phyloP scores from a whole-genome alignment of 2,888 invertebrate species.

The Ormia ochracea region DNA sequence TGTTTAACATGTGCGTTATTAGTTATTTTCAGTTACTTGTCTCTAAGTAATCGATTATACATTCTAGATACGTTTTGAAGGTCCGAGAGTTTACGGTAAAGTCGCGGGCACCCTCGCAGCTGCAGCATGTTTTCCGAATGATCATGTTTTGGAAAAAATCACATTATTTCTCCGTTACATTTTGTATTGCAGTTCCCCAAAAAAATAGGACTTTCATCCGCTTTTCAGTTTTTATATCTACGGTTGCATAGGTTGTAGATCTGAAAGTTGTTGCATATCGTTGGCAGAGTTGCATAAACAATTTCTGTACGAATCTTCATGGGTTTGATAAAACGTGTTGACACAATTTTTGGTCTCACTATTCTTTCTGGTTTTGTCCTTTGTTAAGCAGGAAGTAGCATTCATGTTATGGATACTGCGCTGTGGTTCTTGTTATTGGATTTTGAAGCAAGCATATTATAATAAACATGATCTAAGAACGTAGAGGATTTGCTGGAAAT shows the following conservation, averaged over 20 bases:
- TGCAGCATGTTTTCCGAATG: too few species aligned
- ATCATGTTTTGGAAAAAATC: background rate
- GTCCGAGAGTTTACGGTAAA: too few species aligned
- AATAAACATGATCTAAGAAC: background rate
- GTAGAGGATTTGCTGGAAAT: too few species aligned
- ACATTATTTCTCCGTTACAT: background rate
- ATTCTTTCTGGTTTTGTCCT: constrained; percentile 20
- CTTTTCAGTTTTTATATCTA: background rate
- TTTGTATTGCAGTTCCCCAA: background rate
- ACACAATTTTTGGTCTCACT: constrained; percentile 61
- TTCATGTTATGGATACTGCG: constrained; percentile 48
- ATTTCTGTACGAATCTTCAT: constrained; percentile 19
- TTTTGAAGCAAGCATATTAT: constrained; percentile 21
- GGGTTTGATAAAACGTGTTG: constrained; percentile 58
- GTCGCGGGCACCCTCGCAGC: too few species aligned
- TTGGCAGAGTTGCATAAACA: background rate
- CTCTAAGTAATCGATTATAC: too few species aligned
- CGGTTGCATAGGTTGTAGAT: background rate
- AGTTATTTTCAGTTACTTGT: too few species aligned
- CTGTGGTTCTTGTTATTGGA: constrained; percentile 4
- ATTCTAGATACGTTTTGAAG: too few species aligned
- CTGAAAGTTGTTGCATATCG: background rate
- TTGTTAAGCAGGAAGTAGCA: constrained; percentile 42
- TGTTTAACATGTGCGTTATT: too few species aligned
- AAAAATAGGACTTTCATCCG: background rate